These are phyloP conservation scores for Aspidiotus destructor DNA, from an alignment of 2,888 invertebrate species.

Conservation along the genomic window DNA sequence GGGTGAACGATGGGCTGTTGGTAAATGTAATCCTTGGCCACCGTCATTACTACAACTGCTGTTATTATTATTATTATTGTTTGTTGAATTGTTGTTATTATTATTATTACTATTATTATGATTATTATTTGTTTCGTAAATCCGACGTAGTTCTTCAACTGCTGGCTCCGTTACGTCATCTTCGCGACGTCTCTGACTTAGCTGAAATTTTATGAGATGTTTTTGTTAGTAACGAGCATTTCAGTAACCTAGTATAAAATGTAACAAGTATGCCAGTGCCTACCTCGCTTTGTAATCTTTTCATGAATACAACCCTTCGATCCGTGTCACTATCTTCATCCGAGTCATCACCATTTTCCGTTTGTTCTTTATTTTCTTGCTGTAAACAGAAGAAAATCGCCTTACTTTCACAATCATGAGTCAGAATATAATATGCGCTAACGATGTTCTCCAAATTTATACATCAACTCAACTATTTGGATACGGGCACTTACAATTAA, in stretches of 20 bases:
- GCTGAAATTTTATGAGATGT: neutral
- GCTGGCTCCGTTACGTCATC: neutral
- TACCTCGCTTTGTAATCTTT: constrained; percentile 7
- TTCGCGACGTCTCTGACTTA: constrained; percentile 9
- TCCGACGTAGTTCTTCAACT: constrained; percentile 9
- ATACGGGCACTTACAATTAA: too few species aligned
- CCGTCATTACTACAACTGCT: neutral
- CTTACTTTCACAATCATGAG: too few species aligned
- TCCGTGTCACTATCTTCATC: constrained; percentile 8
- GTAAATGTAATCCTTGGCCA: neutral
- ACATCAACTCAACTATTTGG: too few species aligned
- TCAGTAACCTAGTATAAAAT: too few species aligned
- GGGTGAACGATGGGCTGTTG: constrained; percentile 9
- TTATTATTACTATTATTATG: neutral
- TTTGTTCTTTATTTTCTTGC: constrained; percentile 8
- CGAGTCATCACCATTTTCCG: constrained; percentile 15
- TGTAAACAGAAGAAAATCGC: neutral
- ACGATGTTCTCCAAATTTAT: neutral
- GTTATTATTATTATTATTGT: neutral
- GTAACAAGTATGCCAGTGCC: neutral
- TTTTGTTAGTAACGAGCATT: too few species aligned
- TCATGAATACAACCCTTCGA: neutral
- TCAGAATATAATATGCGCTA: constrained; percentile 9
- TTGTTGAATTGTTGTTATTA: neutral
- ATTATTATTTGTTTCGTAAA: constrained; percentile 14